Percentiles rank a stretch among this genome's conserved stretches.
These are phyloP conservation scores for Miltochrista miniata DNA, from an alignment of 2,888 invertebrate genomes.

Conservation along the genomic window DNA sequence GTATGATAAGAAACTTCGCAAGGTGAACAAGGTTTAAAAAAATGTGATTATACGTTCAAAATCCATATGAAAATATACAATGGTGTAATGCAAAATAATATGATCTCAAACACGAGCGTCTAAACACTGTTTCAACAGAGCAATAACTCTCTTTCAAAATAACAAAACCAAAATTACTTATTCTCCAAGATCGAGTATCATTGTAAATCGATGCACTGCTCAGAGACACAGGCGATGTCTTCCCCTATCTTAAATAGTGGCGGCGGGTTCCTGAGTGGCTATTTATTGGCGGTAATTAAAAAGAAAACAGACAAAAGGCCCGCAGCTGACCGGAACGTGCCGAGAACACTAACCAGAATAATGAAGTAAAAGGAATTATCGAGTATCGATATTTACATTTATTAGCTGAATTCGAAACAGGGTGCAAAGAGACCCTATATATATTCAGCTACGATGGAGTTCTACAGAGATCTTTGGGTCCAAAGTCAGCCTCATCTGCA, in stretches of 20 bases:
- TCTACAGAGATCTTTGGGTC: no score
- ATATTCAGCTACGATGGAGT: no score
- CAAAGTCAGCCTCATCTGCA: no score
- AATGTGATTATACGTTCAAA: no score
- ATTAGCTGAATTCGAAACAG: background rate
- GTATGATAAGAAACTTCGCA: no score
- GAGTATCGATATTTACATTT: slow-evolving; percentile 1
- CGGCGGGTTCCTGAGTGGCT: slow-evolving; percentile 50
- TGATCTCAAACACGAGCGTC: no score
- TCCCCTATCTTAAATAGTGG: slow-evolving; percentile 51
- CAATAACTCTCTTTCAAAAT: background rate
- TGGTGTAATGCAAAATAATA: no score
- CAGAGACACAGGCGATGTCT: slow-evolving; percentile 32
- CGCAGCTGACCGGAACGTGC: slow-evolving; percentile 75
- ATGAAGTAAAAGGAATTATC: slow-evolving; percentile 26
- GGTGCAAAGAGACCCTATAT: no score
- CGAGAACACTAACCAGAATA: slow-evolving; percentile 55
- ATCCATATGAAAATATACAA: no score
- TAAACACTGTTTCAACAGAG: no score
- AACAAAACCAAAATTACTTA: slow-evolving; percentile 11
- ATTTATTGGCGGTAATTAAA: slow-evolving; percentile 79
- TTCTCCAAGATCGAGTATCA: slow-evolving; percentile 12
- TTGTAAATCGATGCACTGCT: slow-evolving; percentile 19
- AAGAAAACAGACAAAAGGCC: slow-evolving; percentile 77
- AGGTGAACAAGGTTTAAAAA: no score